Conservation (phyloP, 2,888 invertebrate species). For the Microctonus hyperodae region DNA sequence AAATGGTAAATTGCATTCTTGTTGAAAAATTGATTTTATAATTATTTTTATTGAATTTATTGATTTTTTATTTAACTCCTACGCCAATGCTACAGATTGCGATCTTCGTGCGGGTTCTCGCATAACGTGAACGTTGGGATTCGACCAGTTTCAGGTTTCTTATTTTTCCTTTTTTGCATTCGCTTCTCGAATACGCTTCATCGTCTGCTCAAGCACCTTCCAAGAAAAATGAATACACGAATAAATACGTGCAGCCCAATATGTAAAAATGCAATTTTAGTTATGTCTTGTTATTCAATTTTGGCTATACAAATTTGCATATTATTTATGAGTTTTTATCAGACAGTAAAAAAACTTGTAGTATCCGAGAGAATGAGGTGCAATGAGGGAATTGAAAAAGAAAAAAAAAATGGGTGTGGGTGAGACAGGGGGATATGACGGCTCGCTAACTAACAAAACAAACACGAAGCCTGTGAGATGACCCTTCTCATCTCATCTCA, state of each 20-base stretch:
- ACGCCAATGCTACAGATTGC: slow-evolving; percentile 18
- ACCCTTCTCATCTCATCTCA: slow-evolving; percentile 53
- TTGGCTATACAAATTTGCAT: not conserved
- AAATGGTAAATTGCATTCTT: too few relatives aligned
- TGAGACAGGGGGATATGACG: slow-evolving; percentile 40
- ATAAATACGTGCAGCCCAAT: not conserved
- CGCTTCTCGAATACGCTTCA: not conserved
- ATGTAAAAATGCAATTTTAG: not conserved
- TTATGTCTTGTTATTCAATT: not conserved
- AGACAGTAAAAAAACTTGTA: not conserved
- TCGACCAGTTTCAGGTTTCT: slow-evolving; percentile 26
- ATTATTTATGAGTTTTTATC: not conserved
- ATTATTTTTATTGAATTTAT: not conserved
- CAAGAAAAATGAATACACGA: not conserved
- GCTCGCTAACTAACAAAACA: slow-evolving; percentile 60
- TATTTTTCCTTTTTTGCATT: slow-evolving; percentile 16
- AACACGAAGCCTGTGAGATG: slow-evolving; percentile 47
- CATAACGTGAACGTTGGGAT: slow-evolving; percentile 6
- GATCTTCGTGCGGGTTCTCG: slow-evolving; percentile 7
- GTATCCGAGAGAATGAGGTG: not conserved
- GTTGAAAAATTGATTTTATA: too few relatives aligned
- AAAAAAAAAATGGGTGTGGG: slow-evolving; percentile 12
- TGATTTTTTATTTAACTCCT: slow-evolving; percentile 1
- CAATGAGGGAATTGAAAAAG: not conserved
- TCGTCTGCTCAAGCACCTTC: slow-evolving; percentile 12